Percentiles rank a stretch among this genome's conserved stretches.
These are phyloP conservation scores for Arremon brunneinucha DNA, from an alignment of 2,797 vertebrate genomes.

Conservation along the genomic window DNA sequence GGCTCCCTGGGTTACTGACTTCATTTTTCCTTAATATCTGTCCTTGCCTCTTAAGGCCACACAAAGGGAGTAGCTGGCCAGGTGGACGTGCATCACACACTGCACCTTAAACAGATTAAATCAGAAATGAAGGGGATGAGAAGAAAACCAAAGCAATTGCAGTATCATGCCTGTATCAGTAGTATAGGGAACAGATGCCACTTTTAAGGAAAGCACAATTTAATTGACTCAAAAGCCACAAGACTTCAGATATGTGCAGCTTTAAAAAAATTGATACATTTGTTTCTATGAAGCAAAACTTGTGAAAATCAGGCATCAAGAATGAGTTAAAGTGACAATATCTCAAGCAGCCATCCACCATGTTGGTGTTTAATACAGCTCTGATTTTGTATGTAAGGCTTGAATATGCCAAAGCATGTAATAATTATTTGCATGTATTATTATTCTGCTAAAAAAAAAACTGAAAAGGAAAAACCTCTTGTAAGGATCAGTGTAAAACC, in stretches of 20 bases:
- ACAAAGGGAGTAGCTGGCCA: background rate
- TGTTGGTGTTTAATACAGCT: background rate
- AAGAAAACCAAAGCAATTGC: background rate
- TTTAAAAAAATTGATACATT: background rate
- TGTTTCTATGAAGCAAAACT: background rate
- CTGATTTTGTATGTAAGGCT: background rate
- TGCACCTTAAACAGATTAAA: background rate
- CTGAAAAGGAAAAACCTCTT: background rate
- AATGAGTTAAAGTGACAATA: background rate
- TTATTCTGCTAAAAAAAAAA: background rate
- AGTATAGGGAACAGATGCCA: background rate
- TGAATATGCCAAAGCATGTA: background rate
- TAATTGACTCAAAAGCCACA: background rate
- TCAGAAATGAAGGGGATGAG: background rate
- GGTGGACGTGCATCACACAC: background rate
- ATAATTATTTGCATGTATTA: background rate
- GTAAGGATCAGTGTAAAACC: background rate
- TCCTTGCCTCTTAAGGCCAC: background rate
- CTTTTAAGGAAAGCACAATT: background rate
- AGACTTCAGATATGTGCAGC: background rate
- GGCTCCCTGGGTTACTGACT: background rate
- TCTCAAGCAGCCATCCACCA: background rate
- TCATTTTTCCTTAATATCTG: background rate
- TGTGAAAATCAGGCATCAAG: background rate
- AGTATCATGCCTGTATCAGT: background rate